These are phyloP conservation scores for Ciconia maguari DNA, from an alignment of 2,113 vertebrate species.

Conservation along the genomic window DNA sequence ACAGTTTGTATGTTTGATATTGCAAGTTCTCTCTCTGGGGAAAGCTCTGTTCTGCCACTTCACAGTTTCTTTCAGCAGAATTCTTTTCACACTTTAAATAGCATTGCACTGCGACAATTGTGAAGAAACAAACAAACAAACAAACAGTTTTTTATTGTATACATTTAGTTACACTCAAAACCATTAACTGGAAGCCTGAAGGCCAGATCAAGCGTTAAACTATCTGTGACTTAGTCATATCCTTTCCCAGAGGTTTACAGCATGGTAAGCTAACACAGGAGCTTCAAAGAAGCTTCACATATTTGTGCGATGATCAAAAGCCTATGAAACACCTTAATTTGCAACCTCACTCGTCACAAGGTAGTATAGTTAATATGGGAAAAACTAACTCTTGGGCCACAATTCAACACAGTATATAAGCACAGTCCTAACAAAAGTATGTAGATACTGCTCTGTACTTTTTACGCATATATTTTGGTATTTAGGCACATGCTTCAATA, in stretches of 20 bases:
- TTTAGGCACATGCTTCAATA: background rate
- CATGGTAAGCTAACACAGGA: background rate
- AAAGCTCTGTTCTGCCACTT: slow-evolving; percentile 10
- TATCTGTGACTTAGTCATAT: background rate
- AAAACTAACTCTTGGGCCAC: background rate
- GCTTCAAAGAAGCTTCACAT: background rate
- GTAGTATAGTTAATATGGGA: background rate
- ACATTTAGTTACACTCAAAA: background rate
- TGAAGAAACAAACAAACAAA: background rate
- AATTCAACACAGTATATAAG: background rate
- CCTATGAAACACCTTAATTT: background rate
- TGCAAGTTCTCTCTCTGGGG: slow-evolving; percentile 5
- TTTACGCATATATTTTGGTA: background rate
- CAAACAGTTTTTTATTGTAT: background rate
- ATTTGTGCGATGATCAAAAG: background rate
- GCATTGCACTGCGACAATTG: background rate
- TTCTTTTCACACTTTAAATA: slow-evolving; percentile 21
- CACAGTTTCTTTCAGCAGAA: slow-evolving; percentile 4
- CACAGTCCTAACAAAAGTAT: background rate
- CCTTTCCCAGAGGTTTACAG: background rate
- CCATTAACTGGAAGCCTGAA: background rate
- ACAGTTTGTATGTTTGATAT: slow-evolving; percentile 6
- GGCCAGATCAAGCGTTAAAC: background rate
- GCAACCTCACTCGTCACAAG: background rate
- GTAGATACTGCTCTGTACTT: background rate